Evolutionary conservation across 2,113 vertebrate genomes (phyloP).

Genomic region (Pelobates fuscus): DNA sequence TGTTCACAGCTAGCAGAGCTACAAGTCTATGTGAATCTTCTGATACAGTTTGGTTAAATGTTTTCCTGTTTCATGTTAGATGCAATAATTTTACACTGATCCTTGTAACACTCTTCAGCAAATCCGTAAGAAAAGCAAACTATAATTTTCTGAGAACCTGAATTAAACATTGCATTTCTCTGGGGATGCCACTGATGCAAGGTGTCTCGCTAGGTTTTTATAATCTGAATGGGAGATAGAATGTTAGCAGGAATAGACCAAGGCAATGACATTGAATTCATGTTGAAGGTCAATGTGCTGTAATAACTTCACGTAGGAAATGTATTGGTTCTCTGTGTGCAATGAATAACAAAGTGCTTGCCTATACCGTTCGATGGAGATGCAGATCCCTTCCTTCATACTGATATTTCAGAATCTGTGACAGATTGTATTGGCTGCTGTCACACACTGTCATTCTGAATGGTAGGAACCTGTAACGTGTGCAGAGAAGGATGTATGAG

Average conservation of each 20-base stretch:
- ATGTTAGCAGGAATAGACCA: not conserved
- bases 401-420: constrained; percentile 4
- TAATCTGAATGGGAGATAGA: not conserved
- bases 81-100: not conserved
- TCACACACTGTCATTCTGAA: constrained; percentile 20
- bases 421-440: constrained; percentile 34
- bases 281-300: not conserved
- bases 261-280: not conserved
- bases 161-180: not conserved
- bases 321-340: not conserved
- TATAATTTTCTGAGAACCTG: not conserved
- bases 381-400: not conserved
- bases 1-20: no score
- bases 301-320: not conserved
- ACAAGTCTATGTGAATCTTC: not conserved
- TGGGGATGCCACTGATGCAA: not conserved
- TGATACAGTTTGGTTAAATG: not conserved
- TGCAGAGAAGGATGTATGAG: constrained; percentile 32
- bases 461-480: constrained; percentile 24
- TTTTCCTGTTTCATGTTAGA: not conserved
- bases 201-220: not conserved
- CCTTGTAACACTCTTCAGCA: not conserved
- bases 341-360: not conserved
- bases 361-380: not conserved
- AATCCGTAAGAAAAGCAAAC: not conserved